Base-by-base conservation (phyloP, 2,888 invertebrate species). In the Hypomecis atomaria region DNA sequence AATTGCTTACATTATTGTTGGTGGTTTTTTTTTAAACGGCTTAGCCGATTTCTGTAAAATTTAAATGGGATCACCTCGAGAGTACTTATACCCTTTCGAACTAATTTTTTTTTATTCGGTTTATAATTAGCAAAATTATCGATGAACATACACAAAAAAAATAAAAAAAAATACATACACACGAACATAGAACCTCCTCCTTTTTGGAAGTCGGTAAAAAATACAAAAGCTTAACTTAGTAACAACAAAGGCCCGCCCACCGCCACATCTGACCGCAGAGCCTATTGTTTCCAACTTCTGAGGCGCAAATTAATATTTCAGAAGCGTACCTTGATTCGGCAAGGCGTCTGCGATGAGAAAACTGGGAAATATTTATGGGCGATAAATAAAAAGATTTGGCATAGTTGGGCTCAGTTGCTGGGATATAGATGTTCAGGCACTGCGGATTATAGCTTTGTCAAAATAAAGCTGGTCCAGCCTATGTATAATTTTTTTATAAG, bases 281-380 rank as follows among this genome's bases (percentile, higher is more conserved):
- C 61, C 59, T 59, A 67, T 70, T 71, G 69, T 76, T 78, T 79
- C 72, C 59, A 62, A 55, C 61, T 70, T 78, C 73, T 59, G 7
- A 54, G 71, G 54, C 52, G 13, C 59, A 70, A 71, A 75, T 84
- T 81, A 83, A 85, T 85, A 84, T 83, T 85, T 83, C 72, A 84
- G 71, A 54, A 57, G 71, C 74, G 71, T 71, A 74, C 74, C 77
- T 81, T 78, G 76, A 78, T 78, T 79, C 71, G 57, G 65, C 63
- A 65, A 69, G 61, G 69, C 71, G 72, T 67, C 71, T 63, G 66
- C 67, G 58, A 68, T 61, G 67, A 65, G 65, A 71, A 67, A 59
- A 57, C 66, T 56, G 55, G 56, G 57, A 63, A 68, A 71, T 65
- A 68, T 71, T 69, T 60, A 66, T 53, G 47, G 45, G 48, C 52